Evolutionary conservation across 2,797 vertebrate species (phyloP).

Genomic region (Protonibea diacanthus): DNA sequence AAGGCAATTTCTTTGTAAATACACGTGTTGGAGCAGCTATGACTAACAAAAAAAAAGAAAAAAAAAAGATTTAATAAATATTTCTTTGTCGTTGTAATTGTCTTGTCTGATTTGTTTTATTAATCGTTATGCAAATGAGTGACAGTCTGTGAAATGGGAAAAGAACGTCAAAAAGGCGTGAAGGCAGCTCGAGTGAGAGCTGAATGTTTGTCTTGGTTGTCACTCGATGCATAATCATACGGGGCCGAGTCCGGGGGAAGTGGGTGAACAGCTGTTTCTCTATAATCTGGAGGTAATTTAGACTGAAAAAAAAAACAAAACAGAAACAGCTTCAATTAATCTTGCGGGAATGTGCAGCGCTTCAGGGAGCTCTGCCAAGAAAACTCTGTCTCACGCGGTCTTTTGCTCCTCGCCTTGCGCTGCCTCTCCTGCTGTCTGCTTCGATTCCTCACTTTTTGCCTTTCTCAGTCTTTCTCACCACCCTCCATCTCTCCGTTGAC

Average conservation of each 20-base stretch:
- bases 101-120: constrained; percentile 59
- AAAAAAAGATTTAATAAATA: constrained; percentile 84
- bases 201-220: constrained; percentile 65
- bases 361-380: constrained; percentile 60
- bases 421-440: constrained; percentile 49
- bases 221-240: constrained; percentile 47
- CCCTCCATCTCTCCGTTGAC: neutral
- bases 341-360: constrained; percentile 61
- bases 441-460: constrained; percentile 32
- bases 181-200: constrained; percentile 20
- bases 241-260: constrained; percentile 48
- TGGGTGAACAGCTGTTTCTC: constrained; percentile 67
- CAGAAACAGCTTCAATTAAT: constrained; percentile 70
- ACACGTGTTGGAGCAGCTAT: constrained; percentile 86
- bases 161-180: constrained; percentile 31
- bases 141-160: constrained; percentile 32
- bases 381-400: constrained; percentile 45
- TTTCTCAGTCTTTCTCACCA: neutral
- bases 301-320: constrained; percentile 66
- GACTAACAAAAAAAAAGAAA: constrained; percentile 78
- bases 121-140: constrained; percentile 33
- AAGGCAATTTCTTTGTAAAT: constrained; percentile 86
- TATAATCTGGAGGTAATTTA: constrained; percentile 72
- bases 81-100: constrained; percentile 84
- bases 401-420: constrained; percentile 34